Evolutionary conservation across 1,140 invertebrate genomes (phyloP), one percentile per base, ranked within the genome.

Genomic region (Rhopalosiphum padi): DNA sequence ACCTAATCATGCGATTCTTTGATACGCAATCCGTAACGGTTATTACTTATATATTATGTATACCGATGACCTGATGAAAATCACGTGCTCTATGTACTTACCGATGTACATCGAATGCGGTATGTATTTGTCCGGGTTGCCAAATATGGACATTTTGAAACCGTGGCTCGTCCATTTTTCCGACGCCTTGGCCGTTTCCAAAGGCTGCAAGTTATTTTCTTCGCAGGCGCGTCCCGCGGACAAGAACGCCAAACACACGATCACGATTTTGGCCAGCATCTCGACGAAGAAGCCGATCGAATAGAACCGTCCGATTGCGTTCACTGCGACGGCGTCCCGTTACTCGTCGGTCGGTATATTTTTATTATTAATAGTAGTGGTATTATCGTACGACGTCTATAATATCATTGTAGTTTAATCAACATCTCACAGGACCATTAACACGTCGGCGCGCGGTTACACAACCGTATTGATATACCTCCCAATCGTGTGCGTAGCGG

Each of bases 51-150:
- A 37, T 37, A 37, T 37, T 37, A 37, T 41, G 3, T 41, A 41
- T 41, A 3, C 41, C 41, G 48, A 18, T 18, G 60, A 68, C 0
- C 30, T 18, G 60, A 30, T 82, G n/a, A 7, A 37, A 82, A 82
- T 82, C 35, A 23, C 21, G 21, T 83, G 8, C 6, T 37, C 25
- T 2, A n/a, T 6, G 46, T 83, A 85, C 77, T 90, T 43, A 94
- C 93, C 88, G 7, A 68, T 90, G 51, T 94, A 94, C 46, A 82
- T 90, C 1, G 88, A 94, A n/a, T 90, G 87, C 2, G 93, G 88
- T 82, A 94, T 83, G 51, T 94, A 94, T 41, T 83, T 90, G 22
- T 89, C 86, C 22, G 93, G 93, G 37, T 83, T 85, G 15, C 89
- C 93, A 18, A 83, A 90, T 8, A 94, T 83, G 18, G 88, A 89